These are phyloP conservation scores for Grammomys dolichurus DNA, from an alignment of 2,113 vertebrate genomes.

Conservation along the genomic window DNA sequence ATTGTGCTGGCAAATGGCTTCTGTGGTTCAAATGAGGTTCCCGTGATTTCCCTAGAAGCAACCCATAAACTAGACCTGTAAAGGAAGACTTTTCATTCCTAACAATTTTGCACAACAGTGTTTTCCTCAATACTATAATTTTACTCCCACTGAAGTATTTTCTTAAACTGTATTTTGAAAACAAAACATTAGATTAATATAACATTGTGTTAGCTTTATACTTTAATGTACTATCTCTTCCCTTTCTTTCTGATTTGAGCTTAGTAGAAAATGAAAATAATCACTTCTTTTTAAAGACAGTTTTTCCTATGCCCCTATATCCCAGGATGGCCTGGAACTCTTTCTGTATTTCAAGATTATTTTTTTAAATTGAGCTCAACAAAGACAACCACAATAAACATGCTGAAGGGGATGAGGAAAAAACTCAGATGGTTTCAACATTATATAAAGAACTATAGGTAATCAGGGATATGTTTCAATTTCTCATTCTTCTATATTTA, in stretches of 20 bases:
- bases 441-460: too few relatives aligned
- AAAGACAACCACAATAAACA: not conserved
- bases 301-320: not conserved
- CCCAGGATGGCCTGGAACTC: not conserved
- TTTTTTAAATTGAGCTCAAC: not conserved
- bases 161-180: not conserved
- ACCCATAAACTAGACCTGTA: not conserved
- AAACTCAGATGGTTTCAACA: not conserved
- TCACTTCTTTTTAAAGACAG: not conserved
- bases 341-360: too few relatives aligned
- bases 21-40: constrained; percentile 12
- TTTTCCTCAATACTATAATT: constrained; percentile 28
- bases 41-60: not conserved
- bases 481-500: not conserved
- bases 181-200: constrained; percentile 25
- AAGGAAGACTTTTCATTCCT: constrained; percentile 7
- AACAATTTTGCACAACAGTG: not conserved
- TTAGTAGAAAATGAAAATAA: constrained; percentile 24
- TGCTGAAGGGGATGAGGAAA: too few relatives aligned
- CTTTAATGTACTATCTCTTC: not conserved
- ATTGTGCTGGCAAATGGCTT: constrained; percentile 5
- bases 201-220: not conserved
- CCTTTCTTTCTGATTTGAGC: not conserved
- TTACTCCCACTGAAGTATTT: not conserved
- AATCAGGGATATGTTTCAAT: not conserved